Percentiles rank a stretch among this genome's conserved stretches.
Conservation (phyloP, 2,113 vertebrate genomes). For the Charina bottae region DNA sequence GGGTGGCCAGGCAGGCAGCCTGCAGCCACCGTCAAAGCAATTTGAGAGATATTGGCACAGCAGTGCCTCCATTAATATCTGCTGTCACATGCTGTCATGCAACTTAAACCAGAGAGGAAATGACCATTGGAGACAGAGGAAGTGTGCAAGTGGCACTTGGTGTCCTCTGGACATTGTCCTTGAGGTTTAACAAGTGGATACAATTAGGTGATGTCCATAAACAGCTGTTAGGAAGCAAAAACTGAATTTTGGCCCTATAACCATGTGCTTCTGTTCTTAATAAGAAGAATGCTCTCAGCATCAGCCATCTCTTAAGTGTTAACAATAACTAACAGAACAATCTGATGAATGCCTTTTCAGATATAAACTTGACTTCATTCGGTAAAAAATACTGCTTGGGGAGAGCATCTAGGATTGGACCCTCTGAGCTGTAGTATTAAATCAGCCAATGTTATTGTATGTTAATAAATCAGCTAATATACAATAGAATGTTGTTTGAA, state of each 20-base stretch:
- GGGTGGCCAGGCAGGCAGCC: conserved; percentile 82
- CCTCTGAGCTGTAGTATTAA: conserved; percentile 31
- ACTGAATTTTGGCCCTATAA: conserved; percentile 68
- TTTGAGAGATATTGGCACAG: conserved; percentile 83
- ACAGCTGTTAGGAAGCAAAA: conserved; percentile 82
- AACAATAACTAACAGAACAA: conserved; percentile 24
- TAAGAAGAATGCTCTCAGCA: conserved; percentile 79
- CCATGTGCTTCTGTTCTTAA: conserved; percentile 76
- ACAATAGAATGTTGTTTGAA: neutral
- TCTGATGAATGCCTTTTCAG: neutral
- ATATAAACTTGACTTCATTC: neutral
- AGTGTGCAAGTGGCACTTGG: conserved; percentile 75
- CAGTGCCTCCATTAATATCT: conserved; percentile 83
- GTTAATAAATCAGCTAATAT: neutral
- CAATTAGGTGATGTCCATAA: conserved; percentile 78
- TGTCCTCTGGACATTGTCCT: conserved; percentile 79
- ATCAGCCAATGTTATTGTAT: conserved; percentile 38
- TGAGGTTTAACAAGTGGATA: conserved; percentile 80
- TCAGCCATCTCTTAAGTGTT: conserved; percentile 80
- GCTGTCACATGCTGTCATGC: conserved; percentile 87
- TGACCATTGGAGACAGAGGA: conserved; percentile 75
- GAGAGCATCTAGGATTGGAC: neutral
- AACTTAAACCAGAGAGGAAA: conserved; percentile 88
- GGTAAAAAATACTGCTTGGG: neutral
- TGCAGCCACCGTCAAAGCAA: conserved; percentile 81